These are phyloP conservation scores for Microctenopoma lineatum DNA, from an alignment of 2,797 vertebrate species.

Conservation along the genomic window DNA sequence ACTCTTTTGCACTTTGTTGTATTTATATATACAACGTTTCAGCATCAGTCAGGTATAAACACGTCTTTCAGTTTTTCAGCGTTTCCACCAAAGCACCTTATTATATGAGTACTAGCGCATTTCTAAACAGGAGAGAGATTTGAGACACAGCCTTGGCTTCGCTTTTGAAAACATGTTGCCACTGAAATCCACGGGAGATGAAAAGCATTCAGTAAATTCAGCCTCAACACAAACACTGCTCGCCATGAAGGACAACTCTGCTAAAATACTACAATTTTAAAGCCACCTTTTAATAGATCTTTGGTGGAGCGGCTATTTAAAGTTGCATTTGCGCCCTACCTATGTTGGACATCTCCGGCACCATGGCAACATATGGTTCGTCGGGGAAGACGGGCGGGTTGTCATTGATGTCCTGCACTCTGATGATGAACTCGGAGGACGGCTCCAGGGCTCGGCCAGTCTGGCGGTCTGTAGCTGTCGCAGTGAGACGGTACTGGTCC, in stretches of 20 bases:
- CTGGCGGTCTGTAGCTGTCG: slow-evolving; percentile 86
- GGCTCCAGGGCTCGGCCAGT: slow-evolving; percentile 88
- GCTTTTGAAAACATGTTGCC: neutral
- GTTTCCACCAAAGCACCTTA: too few relatives aligned
- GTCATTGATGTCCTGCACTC: slow-evolving; percentile 93
- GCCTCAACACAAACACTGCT: neutral
- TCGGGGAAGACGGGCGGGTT: slow-evolving; percentile 88
- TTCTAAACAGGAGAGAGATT: neutral
- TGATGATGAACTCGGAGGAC: slow-evolving; percentile 90
- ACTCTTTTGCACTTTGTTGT: too few relatives aligned
- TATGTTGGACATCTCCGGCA: slow-evolving; percentile 91
- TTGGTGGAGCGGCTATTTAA: neutral
- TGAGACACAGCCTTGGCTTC: neutral
- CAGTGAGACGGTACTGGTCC: slow-evolving; percentile 87
- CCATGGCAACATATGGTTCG: slow-evolving; percentile 86
- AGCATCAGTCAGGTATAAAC: too few relatives aligned
- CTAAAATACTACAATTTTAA: neutral
- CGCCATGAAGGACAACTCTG: neutral
- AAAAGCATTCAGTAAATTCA: neutral
- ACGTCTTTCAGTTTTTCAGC: too few relatives aligned
- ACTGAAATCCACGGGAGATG: neutral
- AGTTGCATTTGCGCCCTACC: slow-evolving; percentile 70
- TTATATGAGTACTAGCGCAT: neutral
- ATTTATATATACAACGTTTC: too few relatives aligned
- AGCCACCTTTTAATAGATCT: slow-evolving; percentile 5